These are phyloP conservation scores for Watsonalla binaria DNA, from an alignment of 2,888 invertebrate genomes.

Conservation along the genomic window DNA sequence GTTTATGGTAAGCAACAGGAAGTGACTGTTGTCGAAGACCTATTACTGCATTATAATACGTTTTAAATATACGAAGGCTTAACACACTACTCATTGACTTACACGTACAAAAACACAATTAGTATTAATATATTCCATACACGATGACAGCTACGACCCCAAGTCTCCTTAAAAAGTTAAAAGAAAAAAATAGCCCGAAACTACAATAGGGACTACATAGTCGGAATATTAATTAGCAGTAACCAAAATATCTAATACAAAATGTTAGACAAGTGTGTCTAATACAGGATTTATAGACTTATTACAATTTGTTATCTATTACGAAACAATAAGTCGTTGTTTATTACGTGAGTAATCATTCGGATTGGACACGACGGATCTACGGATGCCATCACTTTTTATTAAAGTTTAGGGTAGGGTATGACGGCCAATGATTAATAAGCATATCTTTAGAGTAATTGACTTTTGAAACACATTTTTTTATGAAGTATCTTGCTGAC, in stretches of 20 bases:
- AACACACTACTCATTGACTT: constrained; percentile 38
- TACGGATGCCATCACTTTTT: constrained; percentile 14
- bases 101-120: constrained; percentile 48
- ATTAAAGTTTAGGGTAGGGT: neutral
- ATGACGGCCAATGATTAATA: neutral
- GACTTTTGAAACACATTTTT: neutral
- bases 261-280: constrained; percentile 55
- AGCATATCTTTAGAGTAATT: neutral
- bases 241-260: constrained; percentile 37
- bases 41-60: constrained; percentile 21
- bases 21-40: constrained; percentile 27
- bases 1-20: constrained; percentile 20
- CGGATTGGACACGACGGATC: constrained; percentile 40
- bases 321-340: constrained; percentile 49
- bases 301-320: constrained; percentile 61
- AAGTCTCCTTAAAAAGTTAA: constrained; percentile 39
- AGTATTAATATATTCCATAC: constrained; percentile 64
- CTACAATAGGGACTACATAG: constrained; percentile 51
- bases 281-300: constrained; percentile 56
- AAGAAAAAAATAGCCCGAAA: constrained; percentile 42
- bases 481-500: neutral
- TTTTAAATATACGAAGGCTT: constrained; percentile 17
- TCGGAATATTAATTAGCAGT: constrained; percentile 64
- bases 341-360: constrained; percentile 41
- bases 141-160: constrained; percentile 44